Evolutionary conservation across 2,797 vertebrate genomes (phyloP), one percentile per base, ranked within the genome.

Genomic region (Triplophysa yarkandensis): DNA sequence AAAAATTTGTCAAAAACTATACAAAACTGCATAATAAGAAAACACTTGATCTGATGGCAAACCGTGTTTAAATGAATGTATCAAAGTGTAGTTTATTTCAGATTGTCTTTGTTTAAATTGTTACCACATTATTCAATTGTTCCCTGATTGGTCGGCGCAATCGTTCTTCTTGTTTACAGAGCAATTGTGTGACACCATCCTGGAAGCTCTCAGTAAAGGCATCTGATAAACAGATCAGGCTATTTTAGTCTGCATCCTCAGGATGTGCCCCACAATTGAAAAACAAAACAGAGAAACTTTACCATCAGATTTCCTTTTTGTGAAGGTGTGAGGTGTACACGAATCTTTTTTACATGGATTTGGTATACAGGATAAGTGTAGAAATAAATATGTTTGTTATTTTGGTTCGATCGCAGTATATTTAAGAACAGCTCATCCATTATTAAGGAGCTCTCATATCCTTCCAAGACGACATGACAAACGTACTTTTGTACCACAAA

Each of bases 131-230:
- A 57, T 54, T 25, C 34, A 65, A 46, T 55, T 63, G 34, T 68
- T 78, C 50, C 17, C 34, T 21, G 64, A 76, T 54, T 23, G 70
- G 28, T 72, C 72, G 30, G 0, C 58, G 43, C 39, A 16, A 52
- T 68, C 14, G 16, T 16, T 73, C 82, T 91, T 92, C 90, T 90
- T 91, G 90, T 92, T 92, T 91, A 91, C 87, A 81, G 75, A 77
- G 71, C 64, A 71, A 81, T 70, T 68, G 78, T 77, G 71, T 79
- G 76, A 87, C 86, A 86, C 87, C 87, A 85, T 83, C 86, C 84
- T 30, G 48, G 86, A 82, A 74, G 78, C 21, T 44, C 7, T 1
- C 19, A 19, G 44, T 48, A 28, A 57, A 46, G 50, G 52, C 23
- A 23, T 54, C 43, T n/a, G 13, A 41, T 60, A 46, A 67, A 76